phyloP scores from a whole-genome alignment of 1,140 invertebrate genomes.

The Schmidtea mediterranea region DNA sequence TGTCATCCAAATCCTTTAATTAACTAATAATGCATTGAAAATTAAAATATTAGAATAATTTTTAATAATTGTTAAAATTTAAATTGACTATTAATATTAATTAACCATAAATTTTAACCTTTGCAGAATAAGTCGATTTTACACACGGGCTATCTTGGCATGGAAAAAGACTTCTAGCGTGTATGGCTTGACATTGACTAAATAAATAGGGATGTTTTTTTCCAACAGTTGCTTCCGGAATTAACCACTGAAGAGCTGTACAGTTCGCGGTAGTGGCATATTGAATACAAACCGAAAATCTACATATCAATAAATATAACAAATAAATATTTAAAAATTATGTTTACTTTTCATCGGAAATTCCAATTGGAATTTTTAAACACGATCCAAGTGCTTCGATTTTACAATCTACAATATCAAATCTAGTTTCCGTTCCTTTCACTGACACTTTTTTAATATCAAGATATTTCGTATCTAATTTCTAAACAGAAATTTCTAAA shows the following conservation, averaged over 20 bases:
- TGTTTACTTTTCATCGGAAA: background rate
- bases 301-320: no score
- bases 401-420: no score
- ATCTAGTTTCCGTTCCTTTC: background rate
- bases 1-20: no score
- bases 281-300: slow-evolving; percentile 13
- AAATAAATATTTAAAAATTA: no score
- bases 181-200: slow-evolving; percentile 71
- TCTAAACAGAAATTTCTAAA: background rate
- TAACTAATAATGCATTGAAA: no score
- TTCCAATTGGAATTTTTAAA: background rate
- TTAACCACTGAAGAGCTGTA: slow-evolving; percentile 62
- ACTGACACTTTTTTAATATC: background rate
- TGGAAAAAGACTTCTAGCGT: slow-evolving; percentile 50
- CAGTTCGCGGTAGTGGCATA: slow-evolving; percentile 18
- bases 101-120: slow-evolving; percentile 27
- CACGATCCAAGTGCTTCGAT: background rate
- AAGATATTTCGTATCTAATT: background rate
- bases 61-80: no score
- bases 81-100: background rate
- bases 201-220: slow-evolving; percentile 62
- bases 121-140: slow-evolving; percentile 56
- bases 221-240: slow-evolving; percentile 54
- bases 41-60: no score
- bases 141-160: slow-evolving; percentile 78